Percentiles rank a stretch among this genome's conserved stretches.
Conservation (phyloP, 2,888 invertebrate genomes). For the Cheilosia scutellata region DNA sequence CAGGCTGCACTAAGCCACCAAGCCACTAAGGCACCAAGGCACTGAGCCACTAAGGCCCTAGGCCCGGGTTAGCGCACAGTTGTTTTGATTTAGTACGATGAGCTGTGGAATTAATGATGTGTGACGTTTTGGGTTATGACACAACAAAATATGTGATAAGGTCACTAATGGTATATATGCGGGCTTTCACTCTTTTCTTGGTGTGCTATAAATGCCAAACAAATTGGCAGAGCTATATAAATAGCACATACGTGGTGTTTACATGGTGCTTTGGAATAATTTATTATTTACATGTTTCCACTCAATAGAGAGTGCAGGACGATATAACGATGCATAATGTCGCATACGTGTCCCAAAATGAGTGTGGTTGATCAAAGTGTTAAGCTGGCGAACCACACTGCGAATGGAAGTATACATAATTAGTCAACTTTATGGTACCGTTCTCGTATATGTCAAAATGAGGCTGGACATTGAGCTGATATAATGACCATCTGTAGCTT, state of each 20-base stretch:
- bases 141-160: constrained; percentile 58
- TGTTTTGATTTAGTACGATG: constrained; percentile 40
- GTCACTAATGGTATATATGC: constrained; percentile 54
- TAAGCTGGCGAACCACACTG: no score
- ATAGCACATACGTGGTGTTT: constrained; percentile 3
- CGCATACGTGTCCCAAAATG: no score
- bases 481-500: no score
- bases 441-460: no score
- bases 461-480: no score
- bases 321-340: not conserved
- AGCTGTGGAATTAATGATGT: constrained; percentile 53
- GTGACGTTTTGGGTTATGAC: constrained; percentile 66
- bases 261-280: not conserved
- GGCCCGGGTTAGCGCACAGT: constrained; percentile 1
- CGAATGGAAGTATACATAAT: no score
- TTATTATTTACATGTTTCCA: not conserved
- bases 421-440: no score
- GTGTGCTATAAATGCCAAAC: constrained; percentile 34
- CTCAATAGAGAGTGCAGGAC: not conserved
- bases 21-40: constrained; percentile 6
- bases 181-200: constrained; percentile 19
- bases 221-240: constrained; percentile 29
- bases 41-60: no score
- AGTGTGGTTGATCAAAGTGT: no score
- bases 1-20: constrained; percentile 16